Evolutionary conservation across 2,888 invertebrate genomes (phyloP).

Genomic region (Melolontha melolontha): DNA sequence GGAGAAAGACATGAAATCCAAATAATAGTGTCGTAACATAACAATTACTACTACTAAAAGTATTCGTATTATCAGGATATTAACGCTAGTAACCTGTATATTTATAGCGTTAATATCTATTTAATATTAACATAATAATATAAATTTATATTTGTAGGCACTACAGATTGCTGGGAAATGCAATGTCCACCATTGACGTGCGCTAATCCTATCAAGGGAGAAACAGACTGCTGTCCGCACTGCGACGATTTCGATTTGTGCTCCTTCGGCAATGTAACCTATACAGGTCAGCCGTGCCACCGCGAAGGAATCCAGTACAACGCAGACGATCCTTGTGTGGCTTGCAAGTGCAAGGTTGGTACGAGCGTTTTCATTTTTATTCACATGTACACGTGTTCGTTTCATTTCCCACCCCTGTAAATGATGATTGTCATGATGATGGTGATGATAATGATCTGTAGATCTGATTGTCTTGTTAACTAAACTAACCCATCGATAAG

Average conservation of each 20-base stretch:
- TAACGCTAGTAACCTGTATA: too few relatives aligned
- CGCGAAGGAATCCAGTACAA: constrained; percentile 72
- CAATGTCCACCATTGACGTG: constrained; percentile 82
- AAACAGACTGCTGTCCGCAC: constrained; percentile 77
- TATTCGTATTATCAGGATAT: too few relatives aligned
- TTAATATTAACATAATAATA: too few relatives aligned
- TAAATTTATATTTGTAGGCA: constrained; percentile 62
- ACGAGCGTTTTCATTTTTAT: background rate
- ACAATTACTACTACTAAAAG: too few relatives aligned
- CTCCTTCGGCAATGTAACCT: constrained; percentile 59
- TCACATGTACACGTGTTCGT: constrained; percentile 15
- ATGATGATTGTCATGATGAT: constrained; percentile 31
- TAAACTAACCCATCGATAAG: constrained; percentile 47
- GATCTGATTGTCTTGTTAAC: constrained; percentile 57
- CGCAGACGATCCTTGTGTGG: constrained; percentile 76
- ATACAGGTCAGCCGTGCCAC: constrained; percentile 70
- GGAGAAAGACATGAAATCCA: too few relatives aligned
- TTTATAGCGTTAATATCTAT: too few relatives aligned
- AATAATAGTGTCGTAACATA: too few relatives aligned
- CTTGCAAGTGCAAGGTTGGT: constrained; percentile 81
- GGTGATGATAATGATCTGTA: constrained; percentile 33
- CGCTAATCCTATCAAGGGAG: constrained; percentile 70
- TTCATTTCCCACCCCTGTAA: background rate
- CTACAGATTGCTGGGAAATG: constrained; percentile 90
- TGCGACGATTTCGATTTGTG: constrained; percentile 75